Evolutionary conservation across 2,888 invertebrate species (phyloP), one percentile per base, ranked within the genome.

Genomic region (Trissonchulus latispiculum): DNA sequence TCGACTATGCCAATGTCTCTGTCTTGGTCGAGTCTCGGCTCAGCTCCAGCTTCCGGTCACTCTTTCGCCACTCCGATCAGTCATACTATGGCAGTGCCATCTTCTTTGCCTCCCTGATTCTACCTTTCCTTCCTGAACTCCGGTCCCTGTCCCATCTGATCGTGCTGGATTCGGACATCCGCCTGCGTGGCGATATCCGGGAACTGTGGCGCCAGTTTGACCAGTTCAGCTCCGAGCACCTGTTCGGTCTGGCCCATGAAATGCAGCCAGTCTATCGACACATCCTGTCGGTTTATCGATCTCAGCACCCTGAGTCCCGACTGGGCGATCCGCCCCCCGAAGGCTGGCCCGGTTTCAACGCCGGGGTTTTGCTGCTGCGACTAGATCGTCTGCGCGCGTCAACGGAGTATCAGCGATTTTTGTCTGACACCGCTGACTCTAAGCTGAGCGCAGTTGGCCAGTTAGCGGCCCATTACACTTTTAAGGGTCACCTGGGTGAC

Each of bases 221-320:
- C 23, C 85, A 86, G 68, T 91, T 91, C 82, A 85, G 87, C 33
- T 77, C 85, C 0, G 84, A 87, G 70, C 88, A 89, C 76, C 82
- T 91, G 28, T 89, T 90, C 78, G 91, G 90, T 0, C 83, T 90
- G 35, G 89, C 89, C 0, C 88, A 89, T 0, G 91, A 92, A 81
- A 83, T 89, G 72, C 90, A 90, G 2, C 91, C 91, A 0, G 91
- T 91, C 0, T 92, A 92, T 82, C 86, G 89, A 62, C 90, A 91
- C 81, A 88, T 90, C 67, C 85, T 91, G 28, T 88, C 89, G 78
- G 83, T 86, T 70, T 90, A 90, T 81, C 87, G 90, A 2, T 77
- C 78, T 35, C 87, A 87, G 76, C 86, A 89, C 80, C 88, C 88
- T 8, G 86, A 87, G 36, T 89, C 89, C 1, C 84, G 84, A 36